Evolutionary conservation across 2,113 vertebrate species (phyloP).

Genomic region (Taurulus bubalis): DNA sequence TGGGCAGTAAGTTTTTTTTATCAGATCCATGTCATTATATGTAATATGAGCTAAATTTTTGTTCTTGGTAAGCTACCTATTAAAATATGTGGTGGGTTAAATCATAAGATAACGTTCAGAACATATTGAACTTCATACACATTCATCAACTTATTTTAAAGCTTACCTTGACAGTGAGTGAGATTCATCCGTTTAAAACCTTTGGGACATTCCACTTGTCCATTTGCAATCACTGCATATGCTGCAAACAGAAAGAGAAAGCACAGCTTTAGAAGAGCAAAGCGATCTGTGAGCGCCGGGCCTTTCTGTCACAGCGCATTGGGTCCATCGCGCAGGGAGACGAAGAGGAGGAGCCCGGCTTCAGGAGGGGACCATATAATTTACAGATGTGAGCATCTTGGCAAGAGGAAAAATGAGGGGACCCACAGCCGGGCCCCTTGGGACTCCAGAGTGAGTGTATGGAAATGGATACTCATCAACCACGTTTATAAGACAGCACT

Average conservation of each 20-base stretch:
- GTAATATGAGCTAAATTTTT: slow-evolving; percentile 2
- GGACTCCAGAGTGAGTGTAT: slow-evolving; percentile 60
- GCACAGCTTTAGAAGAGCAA: slow-evolving; percentile 30
- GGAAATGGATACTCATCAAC: slow-evolving; percentile 67
- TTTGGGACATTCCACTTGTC: slow-evolving; percentile 91
- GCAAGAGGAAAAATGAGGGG: slow-evolving; percentile 65
- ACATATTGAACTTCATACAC: neutral
- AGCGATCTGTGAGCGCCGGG: slow-evolving; percentile 11
- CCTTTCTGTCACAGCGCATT: slow-evolving; percentile 47
- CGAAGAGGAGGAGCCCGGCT: slow-evolving; percentile 21
- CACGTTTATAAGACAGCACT: slow-evolving; percentile 68
- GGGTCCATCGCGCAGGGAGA: slow-evolving; percentile 43
- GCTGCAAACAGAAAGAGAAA: slow-evolving; percentile 79
- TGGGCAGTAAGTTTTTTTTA: slow-evolving; percentile 33
- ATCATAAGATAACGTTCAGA: neutral
- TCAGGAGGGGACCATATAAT: slow-evolving; percentile 62
- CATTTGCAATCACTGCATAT: slow-evolving; percentile 89
- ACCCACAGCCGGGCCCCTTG: slow-evolving; percentile 58
- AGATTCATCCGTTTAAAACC: slow-evolving; percentile 92
- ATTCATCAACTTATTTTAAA: slow-evolving; percentile 7
- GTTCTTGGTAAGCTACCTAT: neutral
- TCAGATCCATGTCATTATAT: slow-evolving; percentile 24
- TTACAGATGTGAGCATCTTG: slow-evolving; percentile 76
- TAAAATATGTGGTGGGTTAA: slow-evolving; percentile 11
- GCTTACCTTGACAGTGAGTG: slow-evolving; percentile 95